phyloP scores from a whole-genome alignment of 2,888 invertebrate genomes.

The Calliscelio sp. region DNA sequence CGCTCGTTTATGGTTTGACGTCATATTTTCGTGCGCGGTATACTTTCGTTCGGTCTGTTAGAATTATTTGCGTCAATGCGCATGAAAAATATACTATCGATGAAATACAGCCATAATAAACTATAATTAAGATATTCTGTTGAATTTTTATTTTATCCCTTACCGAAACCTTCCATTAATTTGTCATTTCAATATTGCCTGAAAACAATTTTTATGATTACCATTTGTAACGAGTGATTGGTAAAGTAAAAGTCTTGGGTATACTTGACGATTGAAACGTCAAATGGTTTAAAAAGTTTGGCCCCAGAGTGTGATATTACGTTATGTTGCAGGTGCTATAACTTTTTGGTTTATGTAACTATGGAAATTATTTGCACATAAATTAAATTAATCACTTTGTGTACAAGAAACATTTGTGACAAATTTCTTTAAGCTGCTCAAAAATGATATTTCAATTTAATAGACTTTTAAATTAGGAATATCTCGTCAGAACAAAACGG shows the following conservation, averaged over 20 bases:
- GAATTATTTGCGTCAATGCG: slow-evolving; percentile 28
- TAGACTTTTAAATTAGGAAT: too few species aligned
- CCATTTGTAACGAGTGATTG: too few species aligned
- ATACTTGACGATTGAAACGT: too few species aligned
- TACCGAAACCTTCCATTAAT: neutral
- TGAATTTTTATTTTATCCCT: neutral
- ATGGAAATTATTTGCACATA: slow-evolving; percentile 13
- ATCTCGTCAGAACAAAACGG: too few species aligned
- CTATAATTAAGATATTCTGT: slow-evolving; percentile 4
- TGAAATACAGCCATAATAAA: slow-evolving; percentile 10
- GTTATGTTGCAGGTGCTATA: neutral
- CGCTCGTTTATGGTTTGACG: slow-evolving; percentile 48
- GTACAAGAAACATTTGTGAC: neutral
- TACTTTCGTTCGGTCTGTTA: slow-evolving; percentile 22
- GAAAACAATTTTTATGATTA: too few species aligned
- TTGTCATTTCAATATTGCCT: neutral
- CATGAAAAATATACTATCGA: neutral
- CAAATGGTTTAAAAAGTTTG: too few species aligned
- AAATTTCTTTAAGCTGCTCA: too few species aligned
- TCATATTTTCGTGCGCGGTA: slow-evolving; percentile 35
- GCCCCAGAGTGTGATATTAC: too few species aligned
- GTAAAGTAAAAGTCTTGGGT: neutral
- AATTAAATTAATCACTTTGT: slow-evolving; percentile 6
- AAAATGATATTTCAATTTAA: neutral
- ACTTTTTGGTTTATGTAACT: slow-evolving; percentile 7